Evolutionary conservation across 2,888 invertebrate genomes (phyloP), one percentile per base, ranked within the genome.

Genomic region (Gandaritis pyraliata): DNA sequence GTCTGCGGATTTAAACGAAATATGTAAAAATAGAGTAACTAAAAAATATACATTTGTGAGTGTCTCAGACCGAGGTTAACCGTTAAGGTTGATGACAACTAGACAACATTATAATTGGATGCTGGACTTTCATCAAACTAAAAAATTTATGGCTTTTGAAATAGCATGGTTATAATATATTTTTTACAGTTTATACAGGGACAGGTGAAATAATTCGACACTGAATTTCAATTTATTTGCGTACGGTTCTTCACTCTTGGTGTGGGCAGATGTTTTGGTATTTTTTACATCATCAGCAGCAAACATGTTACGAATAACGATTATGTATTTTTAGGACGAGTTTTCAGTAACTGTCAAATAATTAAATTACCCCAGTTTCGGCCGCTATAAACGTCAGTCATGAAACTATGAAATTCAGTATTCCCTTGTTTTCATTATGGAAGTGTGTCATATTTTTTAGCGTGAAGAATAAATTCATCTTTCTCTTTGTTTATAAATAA

Each of bases 401-500:
- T 60, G 61, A 64, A 74, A 64, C 73, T 68, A 66, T 68, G 69
- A 70, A 69, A 70, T 68, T 68, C 58, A 61, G 58, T 66, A 68
- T 74, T 76, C 68, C 71, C 76, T 78, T 85, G 82, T 83, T 85
- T 82, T 82, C 76, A 76, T 76, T 73, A 75, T 79, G 73, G 78
- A 90, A 86, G 81, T 86, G 88, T 91, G 90, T 87, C 89, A 88
- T 87, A 82, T 82, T 79, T 82, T 85, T 86, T 80, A 80, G 83
- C 82, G 74, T 78, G 80, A 83, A 79, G 78, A 79, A 86, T 85
- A 86, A 85, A 87, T 85, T 84, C 16, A 82, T 82, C 87, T 83
- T 87, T 85, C 86, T 86, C 85, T 83, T 85, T 86, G 85, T 85
- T 85, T 92, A 91, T 87, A 89, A 90, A 91, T 92, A 92, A 83